Base-by-base conservation (phyloP, 2,797 vertebrate species). In the Chaetodon trifasciatus region DNA sequence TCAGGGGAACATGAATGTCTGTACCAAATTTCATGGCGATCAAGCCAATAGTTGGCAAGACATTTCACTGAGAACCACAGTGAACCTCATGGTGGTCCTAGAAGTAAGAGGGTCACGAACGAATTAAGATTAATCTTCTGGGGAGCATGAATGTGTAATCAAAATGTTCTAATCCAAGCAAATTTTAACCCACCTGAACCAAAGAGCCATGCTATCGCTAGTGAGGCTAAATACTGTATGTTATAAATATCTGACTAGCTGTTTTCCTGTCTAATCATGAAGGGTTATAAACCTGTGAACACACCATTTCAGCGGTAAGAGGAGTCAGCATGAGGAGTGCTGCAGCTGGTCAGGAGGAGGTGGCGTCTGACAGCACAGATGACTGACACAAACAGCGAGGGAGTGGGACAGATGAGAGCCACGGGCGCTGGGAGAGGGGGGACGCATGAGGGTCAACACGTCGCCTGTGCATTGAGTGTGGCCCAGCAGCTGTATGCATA, bases 401-500 rank as follows among this genome's bases (percentile, higher is more conserved):
- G 89, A 83, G 70, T 61, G 55, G 88, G 91, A 93, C 90, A 92
- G 92, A 94, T 91, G 86, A 92, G 92, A 87, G 87, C 89, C 89
- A 88, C 84, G 76, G 91, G 88, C 86, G 5, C 74, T 63, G 81
- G 76, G 78, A 83, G n/a, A 13, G 37, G 87, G 86, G 86, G 86
- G 85, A 71, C 65, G 73, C 3, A 7, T 6, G 80, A 66, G 90
- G 92, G 93, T 92, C 92, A 91, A 86, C 89, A 83, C 91, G 77
- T 92, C 81, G 87, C 89, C 90, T 88, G 83, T 89, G 93, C 92
- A 76, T 44, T 88, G 90, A 94, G 93, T 92, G 93, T 93, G 92
- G 92, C 92, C 93, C 90, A 82, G 92, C 94, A 95, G 94, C 95
- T 95, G 95, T 93, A 93, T 93, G 93, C 90, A 90, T 85, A 86